Conservation (phyloP, 2,113 vertebrate genomes). For the Gobius niger region DNA sequence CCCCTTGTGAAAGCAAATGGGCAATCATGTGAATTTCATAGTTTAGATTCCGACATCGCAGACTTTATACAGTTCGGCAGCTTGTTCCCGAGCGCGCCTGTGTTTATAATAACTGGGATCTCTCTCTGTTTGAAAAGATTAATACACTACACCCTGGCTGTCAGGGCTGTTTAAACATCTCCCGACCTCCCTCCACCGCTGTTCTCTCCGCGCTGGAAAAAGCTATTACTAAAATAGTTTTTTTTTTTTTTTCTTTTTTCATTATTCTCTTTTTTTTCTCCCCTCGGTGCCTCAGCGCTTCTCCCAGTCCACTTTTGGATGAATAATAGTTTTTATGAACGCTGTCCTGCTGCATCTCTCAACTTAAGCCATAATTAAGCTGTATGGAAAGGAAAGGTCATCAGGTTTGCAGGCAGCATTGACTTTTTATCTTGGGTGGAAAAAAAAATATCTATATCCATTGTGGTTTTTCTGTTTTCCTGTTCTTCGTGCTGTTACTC, state of each 20-base stretch:
- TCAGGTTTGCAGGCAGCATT: no score
- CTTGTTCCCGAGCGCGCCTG: slow-evolving; percentile 48
- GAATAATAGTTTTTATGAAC: slow-evolving; percentile 58
- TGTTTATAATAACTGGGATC: slow-evolving; percentile 74
- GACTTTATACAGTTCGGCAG: slow-evolving; percentile 30
- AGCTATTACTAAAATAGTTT: slow-evolving; percentile 60
- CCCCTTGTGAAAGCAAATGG: slow-evolving; percentile 20
- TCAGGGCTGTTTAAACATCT: slow-evolving; percentile 74
- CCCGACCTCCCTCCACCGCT: slow-evolving; percentile 57
- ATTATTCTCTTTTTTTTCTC: slow-evolving; percentile 7
- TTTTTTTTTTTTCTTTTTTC: slow-evolving; percentile 7
- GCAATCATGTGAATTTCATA: slow-evolving; percentile 12
- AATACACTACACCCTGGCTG: slow-evolving; percentile 70
- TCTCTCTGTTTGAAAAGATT: slow-evolving; percentile 75
- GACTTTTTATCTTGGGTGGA: no score
- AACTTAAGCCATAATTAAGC: no score
- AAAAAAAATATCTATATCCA: no score
- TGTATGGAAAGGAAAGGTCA: no score
- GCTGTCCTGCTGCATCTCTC: slow-evolving; percentile 28
- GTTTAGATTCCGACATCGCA: slow-evolving; percentile 50
- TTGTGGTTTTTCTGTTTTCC: no score
- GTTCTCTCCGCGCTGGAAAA: slow-evolving; percentile 52
- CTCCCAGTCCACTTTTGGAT: slow-evolving; percentile 34
- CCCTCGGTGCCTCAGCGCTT: slow-evolving; percentile 27
- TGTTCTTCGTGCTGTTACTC: slow-evolving; percentile 9